phyloP scores from a whole-genome alignment of 2,888 invertebrate species.

The Athetis lepigone region DNA sequence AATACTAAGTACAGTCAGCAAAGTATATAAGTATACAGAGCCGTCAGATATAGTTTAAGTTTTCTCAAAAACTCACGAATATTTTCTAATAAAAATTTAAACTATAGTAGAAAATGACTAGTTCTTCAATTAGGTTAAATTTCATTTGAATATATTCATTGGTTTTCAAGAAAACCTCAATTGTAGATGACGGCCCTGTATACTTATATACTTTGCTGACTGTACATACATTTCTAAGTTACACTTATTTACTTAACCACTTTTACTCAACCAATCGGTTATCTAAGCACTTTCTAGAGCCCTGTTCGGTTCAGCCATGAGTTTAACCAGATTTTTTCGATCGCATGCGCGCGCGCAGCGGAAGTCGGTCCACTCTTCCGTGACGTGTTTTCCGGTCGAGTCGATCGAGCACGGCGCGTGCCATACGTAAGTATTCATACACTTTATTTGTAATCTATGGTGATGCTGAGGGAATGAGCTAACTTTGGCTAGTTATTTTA shows the following conservation, averaged over 20 bases:
- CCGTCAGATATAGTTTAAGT: too few species aligned
- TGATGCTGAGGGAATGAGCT: background rate
- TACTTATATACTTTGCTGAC: too few species aligned
- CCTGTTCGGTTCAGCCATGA: constrained; percentile 42
- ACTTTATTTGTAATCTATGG: constrained; percentile 36
- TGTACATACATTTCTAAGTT: constrained; percentile 6
- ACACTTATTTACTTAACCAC: constrained; percentile 44
- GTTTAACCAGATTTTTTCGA: constrained; percentile 55
- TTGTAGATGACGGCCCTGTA: too few species aligned
- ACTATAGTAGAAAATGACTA: too few species aligned
- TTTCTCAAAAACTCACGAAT: too few species aligned
- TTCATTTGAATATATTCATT: too few species aligned
- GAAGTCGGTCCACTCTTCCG: constrained; percentile 63
- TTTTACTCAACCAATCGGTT: constrained; percentile 52
- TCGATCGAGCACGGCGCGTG: constrained; percentile 53
- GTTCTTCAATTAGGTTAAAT: too few species aligned
- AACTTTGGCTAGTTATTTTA: background rate
- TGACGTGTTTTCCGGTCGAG: constrained; percentile 60
- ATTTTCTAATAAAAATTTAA: too few species aligned
- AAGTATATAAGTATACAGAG: too few species aligned
- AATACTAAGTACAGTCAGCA: too few species aligned
- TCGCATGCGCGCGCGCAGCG: constrained; percentile 63
- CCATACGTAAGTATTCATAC: constrained; percentile 57
- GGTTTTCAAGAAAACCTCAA: too few species aligned
- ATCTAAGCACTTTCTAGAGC: constrained; percentile 58